Conservation (phyloP, 2,113 vertebrate genomes). For the Boleophthalmus pectinirostris region DNA sequence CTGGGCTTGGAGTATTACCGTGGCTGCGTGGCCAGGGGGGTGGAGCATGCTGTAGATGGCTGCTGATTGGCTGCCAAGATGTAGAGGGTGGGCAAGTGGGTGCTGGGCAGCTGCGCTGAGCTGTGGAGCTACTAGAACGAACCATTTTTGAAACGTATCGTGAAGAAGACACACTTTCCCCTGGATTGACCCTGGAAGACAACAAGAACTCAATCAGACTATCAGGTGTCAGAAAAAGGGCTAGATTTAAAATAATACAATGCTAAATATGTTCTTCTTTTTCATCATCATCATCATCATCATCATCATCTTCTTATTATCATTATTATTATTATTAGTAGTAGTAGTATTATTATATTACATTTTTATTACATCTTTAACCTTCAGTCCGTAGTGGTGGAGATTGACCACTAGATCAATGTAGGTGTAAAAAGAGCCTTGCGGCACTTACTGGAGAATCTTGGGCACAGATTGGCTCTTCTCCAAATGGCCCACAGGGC, state of each 20-base stretch:
- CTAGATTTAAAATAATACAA: not conserved
- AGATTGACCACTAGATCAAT: not conserved
- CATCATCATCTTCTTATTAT: too few species aligned
- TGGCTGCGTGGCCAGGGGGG: slow-evolving; percentile 76
- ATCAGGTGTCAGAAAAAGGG: not conserved
- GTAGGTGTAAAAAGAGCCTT: not conserved
- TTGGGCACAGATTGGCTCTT: slow-evolving; percentile 88
- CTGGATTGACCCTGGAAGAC: slow-evolving; percentile 42
- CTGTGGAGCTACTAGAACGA: slow-evolving; percentile 64
- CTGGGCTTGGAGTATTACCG: slow-evolving; percentile 79
- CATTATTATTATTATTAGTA: too few species aligned
- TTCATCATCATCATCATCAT: too few species aligned
- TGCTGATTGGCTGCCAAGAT: slow-evolving; percentile 84
- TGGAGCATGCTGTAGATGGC: slow-evolving; percentile 68
- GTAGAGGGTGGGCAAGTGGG: slow-evolving; percentile 86
- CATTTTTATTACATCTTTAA: not conserved
- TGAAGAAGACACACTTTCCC: slow-evolving; percentile 80
- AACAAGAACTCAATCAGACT: not conserved
- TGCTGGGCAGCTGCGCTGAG: slow-evolving; percentile 28
- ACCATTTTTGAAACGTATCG: slow-evolving; percentile 66
- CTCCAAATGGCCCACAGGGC: slow-evolving; percentile 88
- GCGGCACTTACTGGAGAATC: slow-evolving; percentile 82
- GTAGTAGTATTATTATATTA: too few species aligned
- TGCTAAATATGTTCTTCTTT: not conserved
- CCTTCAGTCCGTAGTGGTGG: not conserved